A percentile compares a stretch with the other conserved stretches of the same genome.
phyloP scores from a whole-genome alignment of 2,113 vertebrate genomes.

The Vombatus ursinus region DNA sequence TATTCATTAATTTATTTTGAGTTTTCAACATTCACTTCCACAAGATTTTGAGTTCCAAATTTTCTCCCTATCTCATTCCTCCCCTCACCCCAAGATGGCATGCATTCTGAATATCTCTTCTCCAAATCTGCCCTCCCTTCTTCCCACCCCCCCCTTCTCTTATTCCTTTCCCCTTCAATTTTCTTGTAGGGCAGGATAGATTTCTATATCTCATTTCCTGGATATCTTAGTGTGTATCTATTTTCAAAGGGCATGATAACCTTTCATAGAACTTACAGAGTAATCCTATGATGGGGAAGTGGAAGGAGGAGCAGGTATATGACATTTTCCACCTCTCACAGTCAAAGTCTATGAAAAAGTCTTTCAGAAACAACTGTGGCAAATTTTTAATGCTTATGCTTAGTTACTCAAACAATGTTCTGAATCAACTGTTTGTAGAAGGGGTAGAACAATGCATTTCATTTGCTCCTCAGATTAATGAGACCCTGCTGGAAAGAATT shows the following conservation, averaged over 20 bases:
- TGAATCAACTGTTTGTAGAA: neutral
- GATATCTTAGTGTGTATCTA: too few relatives aligned
- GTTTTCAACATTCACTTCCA: too few relatives aligned
- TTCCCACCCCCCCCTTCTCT: too few relatives aligned
- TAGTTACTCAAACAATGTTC: neutral
- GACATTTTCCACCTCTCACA: neutral
- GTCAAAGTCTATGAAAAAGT: neutral
- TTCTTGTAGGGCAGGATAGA: too few relatives aligned
- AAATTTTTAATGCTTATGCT: neutral
- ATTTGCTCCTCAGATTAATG: neutral
- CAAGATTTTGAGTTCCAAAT: too few relatives aligned
- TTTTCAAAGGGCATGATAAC: neutral
- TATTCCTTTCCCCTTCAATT: too few relatives aligned
- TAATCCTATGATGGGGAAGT: neutral
- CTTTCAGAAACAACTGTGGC: neutral
- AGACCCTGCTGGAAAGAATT: neutral
- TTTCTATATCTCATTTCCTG: too few relatives aligned
- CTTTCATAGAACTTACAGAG: neutral
- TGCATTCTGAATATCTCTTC: too few relatives aligned
- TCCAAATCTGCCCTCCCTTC: too few relatives aligned
- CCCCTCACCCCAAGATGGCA: too few relatives aligned
- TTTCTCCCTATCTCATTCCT: too few relatives aligned
- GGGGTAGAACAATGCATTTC: neutral
- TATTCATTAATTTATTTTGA: too few relatives aligned
- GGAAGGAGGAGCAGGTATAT: neutral